Evolutionary conservation across 1,140 invertebrate species (phyloP), one percentile per base, ranked within the genome.

Genomic region (Caenorhabditis elegans): DNA sequence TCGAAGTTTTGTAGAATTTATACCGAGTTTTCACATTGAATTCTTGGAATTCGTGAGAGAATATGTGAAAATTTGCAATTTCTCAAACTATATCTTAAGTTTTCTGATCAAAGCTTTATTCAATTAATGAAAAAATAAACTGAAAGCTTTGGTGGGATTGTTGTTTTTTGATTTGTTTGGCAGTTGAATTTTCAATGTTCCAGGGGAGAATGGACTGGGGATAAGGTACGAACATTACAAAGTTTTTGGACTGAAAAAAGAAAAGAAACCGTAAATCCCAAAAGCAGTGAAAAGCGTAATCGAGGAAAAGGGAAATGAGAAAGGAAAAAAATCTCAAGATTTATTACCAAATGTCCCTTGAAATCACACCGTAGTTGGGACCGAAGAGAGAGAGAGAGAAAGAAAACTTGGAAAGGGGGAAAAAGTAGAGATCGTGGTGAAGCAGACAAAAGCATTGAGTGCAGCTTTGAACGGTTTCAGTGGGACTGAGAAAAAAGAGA

Each of bases 81-180:
- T n/a, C n/a, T n/a, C n/a, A n/a, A n/a, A n/a, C n/a, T n/a, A n/a
- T n/a, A n/a, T n/a, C n/a, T n/a, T n/a, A n/a, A n/a, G n/a, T n/a
- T n/a, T n/a, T n/a, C n/a, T n/a, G n/a, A n/a, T n/a, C n/a, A 70
- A 70, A 70, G 31, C 31, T 70, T 70, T 70, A 70, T 70, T 43
- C 34, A 24, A 39, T 22, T 17, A 70, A 70, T 39, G 34, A 70
- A 70, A 4, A 36, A n/a, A n/a, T 4, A 65, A 65, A 39, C 36
- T 70, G 60, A 70, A 70, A 39, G 60, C 60, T 70, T 70, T 39
- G 34, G 60, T 39, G 60, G 60, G 60, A 39, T 70, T 70, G 6
- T 70, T 70, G 17, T 19, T 11, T 70, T 39, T 5, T 39, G 22
- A 8, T 60, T 60, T 65, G 15, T 34, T 28, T 22, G 55, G 55